Conservation (phyloP, 2,888 invertebrate genomes). For the Amblyjoppa proteus region DNA sequence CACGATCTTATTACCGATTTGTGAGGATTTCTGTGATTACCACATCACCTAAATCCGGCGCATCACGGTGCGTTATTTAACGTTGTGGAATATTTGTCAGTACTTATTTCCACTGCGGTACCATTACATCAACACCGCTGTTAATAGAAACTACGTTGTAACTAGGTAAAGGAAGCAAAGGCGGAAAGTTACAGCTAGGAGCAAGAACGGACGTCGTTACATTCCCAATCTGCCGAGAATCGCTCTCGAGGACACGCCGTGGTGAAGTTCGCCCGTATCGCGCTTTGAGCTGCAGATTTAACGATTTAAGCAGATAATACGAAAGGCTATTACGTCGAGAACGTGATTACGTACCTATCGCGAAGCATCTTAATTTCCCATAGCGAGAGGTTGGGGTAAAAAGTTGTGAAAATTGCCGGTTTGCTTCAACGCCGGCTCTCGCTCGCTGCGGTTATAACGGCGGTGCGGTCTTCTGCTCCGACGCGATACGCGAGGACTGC, state of each 20-base stretch:
- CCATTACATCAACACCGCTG: too few relatives aligned
- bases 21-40: too few relatives aligned
- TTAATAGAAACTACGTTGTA: background rate
- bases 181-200: background rate
- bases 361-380: conserved; percentile 54
- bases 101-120: too few relatives aligned
- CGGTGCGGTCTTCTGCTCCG: conserved; percentile 20
- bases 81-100: too few relatives aligned
- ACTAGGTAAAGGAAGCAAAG: background rate
- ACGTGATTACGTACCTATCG: conserved; percentile 61
- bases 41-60: too few relatives aligned
- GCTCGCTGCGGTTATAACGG: conserved; percentile 39
- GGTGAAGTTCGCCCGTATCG: conserved; percentile 20
- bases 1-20: too few relatives aligned
- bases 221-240: conserved; percentile 41
- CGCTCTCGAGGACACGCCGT: background rate
- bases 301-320: conserved; percentile 36
- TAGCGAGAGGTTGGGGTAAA: conserved; percentile 18
- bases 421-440: conserved; percentile 44
- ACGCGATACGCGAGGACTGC: conserved; percentile 30
- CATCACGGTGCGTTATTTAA: too few relatives aligned
- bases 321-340: conserved; percentile 51
- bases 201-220: conserved; percentile 28
- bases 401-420: conserved; percentile 54
- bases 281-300: conserved; percentile 21